Evolutionary conservation across 2,888 invertebrate species (phyloP), one percentile per base, ranked within the genome.

Genomic region (Balanococcus diminutus): DNA sequence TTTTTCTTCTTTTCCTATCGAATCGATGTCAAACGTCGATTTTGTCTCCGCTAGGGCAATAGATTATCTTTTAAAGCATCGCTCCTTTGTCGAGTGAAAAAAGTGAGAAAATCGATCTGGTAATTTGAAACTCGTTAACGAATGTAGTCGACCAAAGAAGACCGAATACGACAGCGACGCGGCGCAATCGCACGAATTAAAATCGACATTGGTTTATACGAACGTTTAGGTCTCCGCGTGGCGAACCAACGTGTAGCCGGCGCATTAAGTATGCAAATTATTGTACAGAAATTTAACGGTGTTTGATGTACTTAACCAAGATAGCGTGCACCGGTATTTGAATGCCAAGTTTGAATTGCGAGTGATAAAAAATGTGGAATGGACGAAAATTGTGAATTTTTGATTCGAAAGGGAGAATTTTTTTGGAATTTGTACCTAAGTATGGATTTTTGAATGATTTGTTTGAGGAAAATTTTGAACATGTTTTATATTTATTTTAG

Each of bases 1-100:
- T n/a, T n/a, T n/a, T n/a, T n/a, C n/a, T n/a, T n/a, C n/a, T n/a
- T n/a, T n/a, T n/a, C n/a, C n/a, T n/a, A n/a, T n/a, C n/a, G n/a
- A 67, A 79, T 79, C 75, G 75, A 79, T 79, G 75, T 79, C 75
- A 79, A 79, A 79, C 36, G 75, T 79, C 75, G 75, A 36, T 79
- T 79, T 79, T 79, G 75, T 79, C 75, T 32, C 75, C 28, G 67
- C 67, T 6, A 56, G 56, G 67, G 14, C 25, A 19, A 79, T 79
- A 32, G 75, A 79, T 79, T 79, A 79, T 79, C 67, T 67, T 56
- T 22, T 56, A 56, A 16, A 67, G 28, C 9, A 79, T 6, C 6
- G 19, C 6, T 1, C 36, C 56, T 36, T 36, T 32, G 75, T 79
- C 19, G 75, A 19, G 31, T 79, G 72, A n/a, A 79, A 79, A 36